Evolutionary conservation across 2,113 vertebrate genomes (phyloP).

Genomic region (Siniperca chuatsi): DNA sequence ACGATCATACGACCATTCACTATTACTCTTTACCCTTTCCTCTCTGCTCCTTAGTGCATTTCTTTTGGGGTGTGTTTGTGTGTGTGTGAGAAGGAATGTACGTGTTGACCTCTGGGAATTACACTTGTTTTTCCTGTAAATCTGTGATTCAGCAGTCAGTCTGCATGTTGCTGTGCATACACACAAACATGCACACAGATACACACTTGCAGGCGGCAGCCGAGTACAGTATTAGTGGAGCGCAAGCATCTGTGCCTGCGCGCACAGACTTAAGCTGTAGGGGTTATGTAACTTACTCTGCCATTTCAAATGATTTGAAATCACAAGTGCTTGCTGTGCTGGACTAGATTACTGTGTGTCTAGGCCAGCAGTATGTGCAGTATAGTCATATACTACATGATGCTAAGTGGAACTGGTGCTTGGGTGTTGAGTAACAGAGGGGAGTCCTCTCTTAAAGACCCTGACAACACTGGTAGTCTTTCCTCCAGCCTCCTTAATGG

Average conservation of each 20-base stretch:
- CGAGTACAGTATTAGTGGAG: conserved; percentile 69
- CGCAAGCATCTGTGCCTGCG: conserved; percentile 68
- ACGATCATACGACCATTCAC: conserved; percentile 19
- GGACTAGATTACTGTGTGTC: conserved; percentile 58
- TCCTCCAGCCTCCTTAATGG: conserved; percentile 33
- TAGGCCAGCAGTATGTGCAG: conserved; percentile 42
- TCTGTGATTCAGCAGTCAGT: conserved; percentile 56
- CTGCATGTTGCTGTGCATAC: conserved; percentile 45
- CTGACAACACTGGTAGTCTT: conserved; percentile 26
- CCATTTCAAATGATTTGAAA: conserved; percentile 80
- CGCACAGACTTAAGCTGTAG: conserved; percentile 70
- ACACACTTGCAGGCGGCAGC: conserved; percentile 48
- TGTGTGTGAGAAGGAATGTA: not conserved
- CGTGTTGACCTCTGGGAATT: conserved; percentile 43
- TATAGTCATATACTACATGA: conserved; percentile 27
- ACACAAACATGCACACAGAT: conserved; percentile 25
- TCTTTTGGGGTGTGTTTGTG: not conserved
- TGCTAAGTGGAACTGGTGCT: conserved; percentile 34
- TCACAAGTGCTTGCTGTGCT: conserved; percentile 58
- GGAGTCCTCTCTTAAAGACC: conserved; percentile 53
- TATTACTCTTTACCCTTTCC: conserved; percentile 12
- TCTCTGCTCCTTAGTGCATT: not conserved
- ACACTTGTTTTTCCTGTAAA: conserved; percentile 44
- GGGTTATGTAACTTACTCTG: conserved; percentile 81
- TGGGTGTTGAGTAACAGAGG: conserved; percentile 40